Conservation (phyloP, 2,113 vertebrate species). For the Origma solitaria region DNA sequence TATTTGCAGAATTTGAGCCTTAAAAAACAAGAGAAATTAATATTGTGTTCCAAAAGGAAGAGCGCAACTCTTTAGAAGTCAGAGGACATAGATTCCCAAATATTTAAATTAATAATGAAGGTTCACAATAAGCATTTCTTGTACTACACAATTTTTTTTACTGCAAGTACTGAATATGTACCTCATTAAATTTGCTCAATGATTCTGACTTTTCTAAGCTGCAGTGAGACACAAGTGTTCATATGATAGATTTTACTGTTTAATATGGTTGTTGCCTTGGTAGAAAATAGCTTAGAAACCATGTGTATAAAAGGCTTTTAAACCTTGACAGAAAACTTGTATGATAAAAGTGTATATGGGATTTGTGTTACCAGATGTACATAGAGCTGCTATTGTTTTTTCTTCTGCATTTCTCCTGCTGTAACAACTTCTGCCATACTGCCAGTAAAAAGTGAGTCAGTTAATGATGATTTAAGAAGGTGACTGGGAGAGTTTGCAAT, state of each 20-base stretch:
- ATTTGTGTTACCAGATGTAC: background rate
- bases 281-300: background rate
- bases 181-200: background rate
- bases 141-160: background rate
- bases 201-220: background rate
- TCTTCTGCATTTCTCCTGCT: background rate
- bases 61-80: background rate
- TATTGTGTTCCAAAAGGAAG: background rate
- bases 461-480: background rate
- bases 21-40: background rate
- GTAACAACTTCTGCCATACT: background rate
- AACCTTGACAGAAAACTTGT: background rate
- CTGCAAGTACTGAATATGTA: background rate
- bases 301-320: background rate
- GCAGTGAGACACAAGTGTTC: background rate
- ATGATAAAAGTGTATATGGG: background rate
- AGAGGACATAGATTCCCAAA: background rate
- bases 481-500: background rate
- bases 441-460: background rate
- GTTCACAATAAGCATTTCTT: background rate
- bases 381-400: background rate
- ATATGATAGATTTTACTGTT: background rate
- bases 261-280: background rate
- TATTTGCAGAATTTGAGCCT: background rate
- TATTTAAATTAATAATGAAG: background rate